Base-by-base conservation (phyloP, 2,113 vertebrate species). In the Erinaceus europaeus region DNA sequence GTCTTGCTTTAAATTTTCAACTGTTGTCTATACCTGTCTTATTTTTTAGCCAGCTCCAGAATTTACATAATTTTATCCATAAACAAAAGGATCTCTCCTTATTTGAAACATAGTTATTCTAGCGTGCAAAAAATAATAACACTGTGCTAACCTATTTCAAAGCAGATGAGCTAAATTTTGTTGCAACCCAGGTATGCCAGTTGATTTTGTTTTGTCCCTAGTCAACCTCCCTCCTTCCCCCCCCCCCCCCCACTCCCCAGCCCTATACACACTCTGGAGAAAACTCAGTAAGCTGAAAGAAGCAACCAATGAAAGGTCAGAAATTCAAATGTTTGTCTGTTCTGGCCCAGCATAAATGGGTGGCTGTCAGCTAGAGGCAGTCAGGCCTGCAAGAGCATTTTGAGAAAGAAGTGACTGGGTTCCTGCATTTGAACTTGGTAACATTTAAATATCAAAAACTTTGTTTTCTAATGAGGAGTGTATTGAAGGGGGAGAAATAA, bases 361-460 rank as follows among this genome's bases (percentile, higher is more conserved):
- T 48, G 72, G 85, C 90, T 94, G 93, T 90, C 95, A 94, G 94
- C 90, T 38, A 64, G 84, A 72, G 29, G 92, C 94, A 96, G 87
- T 93, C 93, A 84, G 74, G 85, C 94, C 95, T 93, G 80, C 79
- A 92, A 90, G 91, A 93, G 84, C 92, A 71, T 95, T 96, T 95
- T 95, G 80, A 0, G 94, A 80, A 85, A 91, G 32, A 17, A 73
- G 84, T 79, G 88, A 82, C 90, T 62, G 55, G 64, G 71, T 88
- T 96, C 82, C 79, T 95, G 87, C 93, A 79, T 90, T 95, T 96
- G 96, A 97, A 96, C 94, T 94, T 84, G 76, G 95, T 90, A 97
- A 94, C 93, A 96, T 97, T 97, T 97, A 95, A 96, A 97, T 97
- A 97, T 95, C 93, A 97, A 95, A 97, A 96, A 95, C 95, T 96